Base-by-base conservation (phyloP, 1,140 invertebrate species). In the Philaenus spumarius region DNA sequence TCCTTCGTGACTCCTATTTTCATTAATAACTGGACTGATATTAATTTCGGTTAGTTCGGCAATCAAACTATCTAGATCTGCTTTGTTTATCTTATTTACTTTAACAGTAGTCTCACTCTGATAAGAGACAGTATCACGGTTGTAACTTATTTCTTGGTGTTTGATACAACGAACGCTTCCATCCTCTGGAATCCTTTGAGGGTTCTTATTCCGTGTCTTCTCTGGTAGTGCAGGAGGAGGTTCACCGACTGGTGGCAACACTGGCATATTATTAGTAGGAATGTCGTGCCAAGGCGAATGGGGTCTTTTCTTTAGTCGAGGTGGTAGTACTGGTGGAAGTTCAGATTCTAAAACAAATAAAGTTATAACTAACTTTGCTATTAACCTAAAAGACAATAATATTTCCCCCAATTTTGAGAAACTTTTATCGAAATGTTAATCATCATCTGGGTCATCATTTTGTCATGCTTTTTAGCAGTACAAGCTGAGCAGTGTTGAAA, bases 281-380 rank as follows among this genome's bases (percentile, higher is more conserved):
- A 51, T 30, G 46, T 63, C 61, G 19, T 65, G 58, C 63, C 63
- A 65, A 2, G 63, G 63, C 1, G 63, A 63, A 30, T 19, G 23
- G 1, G 60, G 47, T 9, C 55, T 57, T 34, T 55, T 34, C 26
- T 50, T 50, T 12, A 43, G 20, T 48, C 59, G 5, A 1, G 59
- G 59, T 39, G 59, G 59, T 30, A 46, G 24, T 23, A 43, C 19
- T 12, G 53, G 53, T 5, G 39, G 39, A 2, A 55, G 12, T 20
- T 42, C 51, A 2, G 35, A 17, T 40, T 54, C 51, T 40, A 35
- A 39, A 54, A 42, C 26, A 39, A 17, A 48, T 23, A 12, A 9
- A n/a, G n/a, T n/a, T n/a, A n/a, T n/a, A n/a, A n/a, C n/a, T n/a
- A n/a, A n/a, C n/a, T n/a, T n/a, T n/a, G n/a, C n/a, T n/a, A n/a